These are phyloP conservation scores for Antechinus flavipes DNA, from an alignment of 2,113 vertebrate species.

Conservation along the genomic window DNA sequence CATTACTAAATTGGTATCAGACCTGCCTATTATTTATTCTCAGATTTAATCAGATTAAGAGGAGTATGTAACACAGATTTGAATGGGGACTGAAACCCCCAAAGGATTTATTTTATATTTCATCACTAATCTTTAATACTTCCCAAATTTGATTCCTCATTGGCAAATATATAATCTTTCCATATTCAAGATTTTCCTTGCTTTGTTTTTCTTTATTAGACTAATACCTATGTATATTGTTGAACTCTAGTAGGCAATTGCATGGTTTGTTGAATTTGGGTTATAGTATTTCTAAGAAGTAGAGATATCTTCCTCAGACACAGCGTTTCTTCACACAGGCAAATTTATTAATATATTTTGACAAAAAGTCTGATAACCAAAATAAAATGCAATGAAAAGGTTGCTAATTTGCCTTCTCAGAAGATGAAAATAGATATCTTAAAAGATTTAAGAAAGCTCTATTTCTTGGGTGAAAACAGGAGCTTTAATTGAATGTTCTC, in stretches of 20 bases:
- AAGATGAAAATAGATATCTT: background rate
- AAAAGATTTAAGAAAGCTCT: background rate
- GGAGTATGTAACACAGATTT: background rate
- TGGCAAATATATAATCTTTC: background rate
- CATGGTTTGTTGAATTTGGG: background rate
- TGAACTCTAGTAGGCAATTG: background rate
- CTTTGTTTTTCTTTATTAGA: constrained; percentile 13
- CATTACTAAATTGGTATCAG: background rate
- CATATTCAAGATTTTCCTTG: background rate
- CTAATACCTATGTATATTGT: constrained; percentile 1
- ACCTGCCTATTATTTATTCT: background rate
- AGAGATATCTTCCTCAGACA: constrained; percentile 28
- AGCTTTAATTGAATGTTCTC: background rate
- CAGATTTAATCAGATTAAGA: background rate
- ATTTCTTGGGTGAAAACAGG: background rate
- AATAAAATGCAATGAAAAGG: background rate
- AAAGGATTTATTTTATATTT: background rate
- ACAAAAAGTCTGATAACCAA: constrained; percentile 5
- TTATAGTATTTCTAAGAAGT: background rate
- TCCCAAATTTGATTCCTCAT: constrained; percentile 45
- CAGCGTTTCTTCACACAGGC: background rate
- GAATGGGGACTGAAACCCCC: background rate
- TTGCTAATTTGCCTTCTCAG: background rate
- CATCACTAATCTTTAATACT: constrained; percentile 71
- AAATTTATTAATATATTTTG: constrained; percentile 4